A percentile compares a stretch with the other conserved stretches of the same genome.
Conservation (phyloP, 1,140 invertebrate species). For the Cyclina sinensis region DNA sequence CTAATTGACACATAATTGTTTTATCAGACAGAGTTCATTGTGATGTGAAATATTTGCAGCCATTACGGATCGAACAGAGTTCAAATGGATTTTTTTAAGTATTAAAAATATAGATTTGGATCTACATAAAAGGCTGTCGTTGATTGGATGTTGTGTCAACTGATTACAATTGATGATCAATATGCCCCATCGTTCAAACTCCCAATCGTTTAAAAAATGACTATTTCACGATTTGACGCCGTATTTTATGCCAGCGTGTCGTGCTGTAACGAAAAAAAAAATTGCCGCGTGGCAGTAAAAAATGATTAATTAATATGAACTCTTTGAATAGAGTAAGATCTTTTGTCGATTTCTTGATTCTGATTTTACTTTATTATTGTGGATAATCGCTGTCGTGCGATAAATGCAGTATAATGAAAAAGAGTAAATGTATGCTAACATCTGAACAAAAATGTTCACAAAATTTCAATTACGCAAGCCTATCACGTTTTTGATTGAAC, state of each 20-base stretch:
- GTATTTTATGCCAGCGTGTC: background rate
- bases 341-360: background rate
- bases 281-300: background rate
- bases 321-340: background rate
- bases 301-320: conserved; percentile 44
- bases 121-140: too few species aligned
- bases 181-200: background rate
- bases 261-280: background rate
- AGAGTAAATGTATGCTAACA: conserved; percentile 12
- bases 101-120: background rate
- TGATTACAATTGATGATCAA: background rate
- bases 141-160: too few species aligned
- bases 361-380: background rate
- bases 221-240: background rate
- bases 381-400: background rate
- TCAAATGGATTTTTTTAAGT: too few species aligned
- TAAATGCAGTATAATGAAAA: background rate
- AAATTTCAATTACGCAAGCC: conserved; percentile 6
- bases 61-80: too few species aligned
- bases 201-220: background rate
- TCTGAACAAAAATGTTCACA: conserved; percentile 22
- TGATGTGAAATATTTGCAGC: too few species aligned
- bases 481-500: background rate
- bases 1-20: too few species aligned
- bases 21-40: too few species aligned